phyloP scores from a whole-genome alignment of 2,797 vertebrate species.

The Holocentrus rufus region DNA sequence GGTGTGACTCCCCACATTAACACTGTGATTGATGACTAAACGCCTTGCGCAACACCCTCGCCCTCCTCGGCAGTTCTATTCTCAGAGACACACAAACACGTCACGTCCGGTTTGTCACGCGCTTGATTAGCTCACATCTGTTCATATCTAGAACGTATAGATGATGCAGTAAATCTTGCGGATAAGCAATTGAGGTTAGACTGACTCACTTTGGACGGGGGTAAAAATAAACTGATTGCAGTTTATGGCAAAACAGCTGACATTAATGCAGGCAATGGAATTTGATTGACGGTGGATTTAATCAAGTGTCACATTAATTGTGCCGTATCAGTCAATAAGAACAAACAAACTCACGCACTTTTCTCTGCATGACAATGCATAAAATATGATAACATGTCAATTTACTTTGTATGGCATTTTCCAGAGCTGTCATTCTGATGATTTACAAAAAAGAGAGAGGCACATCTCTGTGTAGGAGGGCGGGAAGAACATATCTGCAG shows the following conservation, averaged over 20 bases:
- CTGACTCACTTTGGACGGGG: slow-evolving; percentile 55
- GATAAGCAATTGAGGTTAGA: slow-evolving; percentile 24
- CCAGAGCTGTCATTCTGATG: slow-evolving; percentile 17
- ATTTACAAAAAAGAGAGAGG: not conserved
- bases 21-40: slow-evolving; percentile 66
- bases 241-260: slow-evolving; percentile 25
- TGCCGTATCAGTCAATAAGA: slow-evolving; percentile 26
- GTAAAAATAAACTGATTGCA: not conserved
- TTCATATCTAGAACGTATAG: slow-evolving; percentile 49
- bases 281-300: slow-evolving; percentile 58
- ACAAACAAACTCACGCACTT: not conserved
- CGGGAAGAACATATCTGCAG: not conserved
- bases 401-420: slow-evolving; percentile 11
- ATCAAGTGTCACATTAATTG: slow-evolving; percentile 64
- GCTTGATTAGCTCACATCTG: slow-evolving; percentile 64
- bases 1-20: slow-evolving; percentile 67
- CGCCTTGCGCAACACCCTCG: slow-evolving; percentile 28
- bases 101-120: slow-evolving; percentile 44
- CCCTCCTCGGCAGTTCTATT: slow-evolving; percentile 55
- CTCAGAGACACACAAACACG: slow-evolving; percentile 33
- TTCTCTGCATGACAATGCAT: slow-evolving; percentile 36
- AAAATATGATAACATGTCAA: slow-evolving; percentile 24
- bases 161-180: slow-evolving; percentile 46
- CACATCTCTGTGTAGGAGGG: not conserved
- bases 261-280: slow-evolving; percentile 23